phyloP scores from a whole-genome alignment of 2,888 invertebrate species.

The Congeria kusceri region DNA sequence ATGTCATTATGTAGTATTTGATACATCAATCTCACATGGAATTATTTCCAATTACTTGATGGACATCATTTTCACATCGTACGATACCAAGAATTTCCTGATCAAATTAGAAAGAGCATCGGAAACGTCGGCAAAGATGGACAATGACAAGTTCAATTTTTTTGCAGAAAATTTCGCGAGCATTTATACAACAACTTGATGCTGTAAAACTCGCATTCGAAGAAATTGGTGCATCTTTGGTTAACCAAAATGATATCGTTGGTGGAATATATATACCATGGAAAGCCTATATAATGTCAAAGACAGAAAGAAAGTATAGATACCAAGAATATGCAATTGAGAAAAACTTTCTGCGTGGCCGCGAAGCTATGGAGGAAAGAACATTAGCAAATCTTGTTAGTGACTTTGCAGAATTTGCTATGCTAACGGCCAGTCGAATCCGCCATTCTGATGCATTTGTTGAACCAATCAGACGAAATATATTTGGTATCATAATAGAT shows the following conservation, averaged over 20 bases:
- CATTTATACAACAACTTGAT: slow-evolving; percentile 38
- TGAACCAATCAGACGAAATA: slow-evolving; percentile 27
- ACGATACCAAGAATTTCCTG: slow-evolving; percentile 43
- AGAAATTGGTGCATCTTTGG: slow-evolving; percentile 50
- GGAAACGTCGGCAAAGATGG: slow-evolving; percentile 71
- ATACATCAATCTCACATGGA: too few relatives aligned
- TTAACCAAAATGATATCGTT: slow-evolving; percentile 51
- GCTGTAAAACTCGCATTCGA: slow-evolving; percentile 48
- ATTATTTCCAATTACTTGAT: too few relatives aligned
- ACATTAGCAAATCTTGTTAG: slow-evolving; percentile 67
- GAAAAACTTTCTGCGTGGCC: slow-evolving; percentile 74
- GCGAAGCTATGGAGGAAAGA: slow-evolving; percentile 79
- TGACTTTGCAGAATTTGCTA: slow-evolving; percentile 73
- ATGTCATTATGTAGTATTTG: slow-evolving; percentile 73
- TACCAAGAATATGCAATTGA: slow-evolving; percentile 72
- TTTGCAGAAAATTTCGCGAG: slow-evolving; percentile 42
- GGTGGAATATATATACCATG: slow-evolving; percentile 42
- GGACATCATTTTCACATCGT: slow-evolving; percentile 61
- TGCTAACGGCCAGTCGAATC: slow-evolving; percentile 53
- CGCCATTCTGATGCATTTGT: slow-evolving; percentile 27
- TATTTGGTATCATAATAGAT: slow-evolving; percentile 63
- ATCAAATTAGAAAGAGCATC: slow-evolving; percentile 53
- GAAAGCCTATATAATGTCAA: slow-evolving; percentile 57
- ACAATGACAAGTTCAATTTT: slow-evolving; percentile 42
- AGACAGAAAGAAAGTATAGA: slow-evolving; percentile 61